phyloP scores from a whole-genome alignment of 1,140 invertebrate genomes.

The Tribolium madens region DNA sequence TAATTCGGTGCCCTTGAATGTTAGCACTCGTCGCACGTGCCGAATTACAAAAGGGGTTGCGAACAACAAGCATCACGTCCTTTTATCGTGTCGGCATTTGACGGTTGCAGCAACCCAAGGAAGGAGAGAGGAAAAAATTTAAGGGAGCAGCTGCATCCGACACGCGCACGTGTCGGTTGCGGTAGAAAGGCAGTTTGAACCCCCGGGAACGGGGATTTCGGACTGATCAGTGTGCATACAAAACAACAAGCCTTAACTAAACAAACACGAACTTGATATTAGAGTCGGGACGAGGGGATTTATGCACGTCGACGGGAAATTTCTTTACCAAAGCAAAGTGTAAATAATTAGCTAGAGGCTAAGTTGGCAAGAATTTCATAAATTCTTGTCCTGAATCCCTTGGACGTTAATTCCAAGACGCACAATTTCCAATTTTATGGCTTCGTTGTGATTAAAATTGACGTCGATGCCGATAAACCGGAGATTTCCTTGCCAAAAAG shows the following conservation, averaged over 20 bases:
- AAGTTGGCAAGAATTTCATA: too few relatives aligned
- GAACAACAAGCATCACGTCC: conserved; percentile 17
- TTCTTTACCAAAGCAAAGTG: not conserved
- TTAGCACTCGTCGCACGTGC: conserved; percentile 13
- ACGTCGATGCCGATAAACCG: too few relatives aligned
- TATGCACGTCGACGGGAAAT: not conserved
- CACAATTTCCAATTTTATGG: not conserved
- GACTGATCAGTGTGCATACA: conserved; percentile 9
- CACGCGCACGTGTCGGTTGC: conserved; percentile 16
- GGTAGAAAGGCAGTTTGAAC: conserved; percentile 8
- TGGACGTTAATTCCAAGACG: too few relatives aligned
- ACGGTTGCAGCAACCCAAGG: conserved; percentile 8
- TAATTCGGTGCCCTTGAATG: not conserved
- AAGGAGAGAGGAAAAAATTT: not conserved
- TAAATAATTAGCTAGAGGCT: too few relatives aligned
- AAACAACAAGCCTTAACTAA: conserved; percentile 13
- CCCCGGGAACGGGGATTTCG: conserved; percentile 11
- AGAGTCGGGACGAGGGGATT: not conserved
- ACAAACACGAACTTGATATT: conserved; percentile 26
- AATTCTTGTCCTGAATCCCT: too few relatives aligned
- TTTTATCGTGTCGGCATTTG: conserved; percentile 14
- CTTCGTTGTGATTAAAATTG: not conserved
- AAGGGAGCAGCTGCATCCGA: conserved; percentile 24
- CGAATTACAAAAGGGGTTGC: conserved; percentile 3
- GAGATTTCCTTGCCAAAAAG: not conserved